Conservation (phyloP, 2,797 vertebrate species). For the Gallinago nigripennis region DNA sequence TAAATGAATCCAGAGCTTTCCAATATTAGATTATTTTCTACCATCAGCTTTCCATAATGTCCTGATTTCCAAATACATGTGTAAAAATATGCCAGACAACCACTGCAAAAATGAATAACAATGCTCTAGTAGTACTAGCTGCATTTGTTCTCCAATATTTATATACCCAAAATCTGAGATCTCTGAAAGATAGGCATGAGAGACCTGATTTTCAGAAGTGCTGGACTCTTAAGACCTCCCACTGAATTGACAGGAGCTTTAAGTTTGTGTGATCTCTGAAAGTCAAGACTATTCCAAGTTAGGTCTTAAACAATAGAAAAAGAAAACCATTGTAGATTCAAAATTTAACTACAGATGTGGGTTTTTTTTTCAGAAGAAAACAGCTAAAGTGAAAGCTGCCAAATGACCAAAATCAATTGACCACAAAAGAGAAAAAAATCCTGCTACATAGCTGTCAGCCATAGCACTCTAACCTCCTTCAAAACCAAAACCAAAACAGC, state of each 20-base stretch:
- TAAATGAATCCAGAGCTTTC: not conserved
- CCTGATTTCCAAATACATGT: not conserved
- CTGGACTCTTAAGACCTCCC: not conserved
- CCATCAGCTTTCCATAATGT: not conserved
- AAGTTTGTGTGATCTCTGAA: not conserved
- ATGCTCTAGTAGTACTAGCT: not conserved
- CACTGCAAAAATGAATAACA: not conserved
- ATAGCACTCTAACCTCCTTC: not conserved
- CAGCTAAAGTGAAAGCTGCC: not conserved
- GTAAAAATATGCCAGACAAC: not conserved
- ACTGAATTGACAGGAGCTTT: not conserved
- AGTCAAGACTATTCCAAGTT: not conserved
- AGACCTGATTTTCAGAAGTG: not conserved
- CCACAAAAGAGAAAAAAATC: not conserved
- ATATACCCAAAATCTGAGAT: not conserved
- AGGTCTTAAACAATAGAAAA: not conserved
- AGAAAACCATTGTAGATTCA: not conserved
- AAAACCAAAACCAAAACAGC: not conserved
- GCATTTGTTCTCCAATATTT: not conserved
- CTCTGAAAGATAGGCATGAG: not conserved
- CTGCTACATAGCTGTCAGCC: not conserved
- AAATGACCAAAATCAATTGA: not conserved
- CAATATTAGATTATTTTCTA: not conserved
- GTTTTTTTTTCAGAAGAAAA: not conserved
- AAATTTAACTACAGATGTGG: not conserved